Conservation (phyloP, 2,113 vertebrate genomes). For the Xenopus laevis region DNA sequence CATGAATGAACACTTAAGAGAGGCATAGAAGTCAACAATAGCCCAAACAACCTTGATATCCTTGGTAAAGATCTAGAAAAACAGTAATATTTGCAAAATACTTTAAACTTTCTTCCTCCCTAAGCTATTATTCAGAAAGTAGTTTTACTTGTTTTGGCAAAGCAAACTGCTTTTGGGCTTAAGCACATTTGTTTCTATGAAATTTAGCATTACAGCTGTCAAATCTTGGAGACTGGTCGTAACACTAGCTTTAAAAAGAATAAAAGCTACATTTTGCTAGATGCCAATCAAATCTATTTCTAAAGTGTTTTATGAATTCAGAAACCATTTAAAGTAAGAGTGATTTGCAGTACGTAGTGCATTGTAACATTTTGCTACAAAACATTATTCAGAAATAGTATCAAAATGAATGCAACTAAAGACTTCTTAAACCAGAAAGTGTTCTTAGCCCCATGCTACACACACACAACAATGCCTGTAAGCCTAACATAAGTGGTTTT, state of each 20-base stretch:
- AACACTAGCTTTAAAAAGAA: neutral
- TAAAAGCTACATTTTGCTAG: neutral
- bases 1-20: conserved; percentile 2
- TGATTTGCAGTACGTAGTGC: too few relatives aligned
- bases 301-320: too few relatives aligned
- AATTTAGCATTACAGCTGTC: neutral
- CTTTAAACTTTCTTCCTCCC: neutral
- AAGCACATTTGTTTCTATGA: conserved; percentile 1
- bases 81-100: neutral
- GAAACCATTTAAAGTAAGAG: too few relatives aligned
- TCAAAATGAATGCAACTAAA: too few relatives aligned
- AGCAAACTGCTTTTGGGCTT: neutral
- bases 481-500: too few relatives aligned
- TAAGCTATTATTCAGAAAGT: neutral
- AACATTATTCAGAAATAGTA: too few relatives aligned
- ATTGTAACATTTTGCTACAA: too few relatives aligned
- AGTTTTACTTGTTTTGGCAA: neutral
- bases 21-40: neutral
- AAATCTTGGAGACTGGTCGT: neutral
- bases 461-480: too few relatives aligned
- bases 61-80: neutral
- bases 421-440: too few relatives aligned
- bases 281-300: neutral
- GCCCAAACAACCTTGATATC: conserved; percentile 3
- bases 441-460: too few relatives aligned